These are phyloP conservation scores for Pristis pectinata DNA, from an alignment of 2,797 vertebrate species.

Conservation along the genomic window DNA sequence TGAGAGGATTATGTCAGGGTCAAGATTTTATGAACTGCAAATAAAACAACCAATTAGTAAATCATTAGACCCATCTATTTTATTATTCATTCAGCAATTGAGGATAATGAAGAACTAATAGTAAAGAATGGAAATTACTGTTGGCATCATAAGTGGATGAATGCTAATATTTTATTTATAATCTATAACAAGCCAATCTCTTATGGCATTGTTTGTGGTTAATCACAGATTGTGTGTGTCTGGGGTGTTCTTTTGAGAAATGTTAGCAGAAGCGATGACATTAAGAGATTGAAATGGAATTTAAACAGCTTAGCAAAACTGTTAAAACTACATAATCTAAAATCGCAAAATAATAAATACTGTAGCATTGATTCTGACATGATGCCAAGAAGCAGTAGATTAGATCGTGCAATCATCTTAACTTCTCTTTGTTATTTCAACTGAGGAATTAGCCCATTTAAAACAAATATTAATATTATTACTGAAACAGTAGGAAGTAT, in stretches of 20 bases:
- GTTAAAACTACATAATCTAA: not conserved
- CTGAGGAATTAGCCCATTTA: not conserved
- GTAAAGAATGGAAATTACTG: not conserved
- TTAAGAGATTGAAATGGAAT: not conserved
- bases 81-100: not conserved
- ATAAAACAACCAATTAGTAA: not conserved
- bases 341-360: not conserved
- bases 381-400: too few relatives aligned
- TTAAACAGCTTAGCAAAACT: not conserved
- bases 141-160: not conserved
- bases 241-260: not conserved
- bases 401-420: not conserved
- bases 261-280: not conserved
- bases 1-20: not conserved
- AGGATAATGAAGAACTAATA: not conserved
- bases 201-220: not conserved
- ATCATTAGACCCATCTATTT: not conserved
- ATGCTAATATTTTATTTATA: slow-evolving; percentile 27
- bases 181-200: not conserved
- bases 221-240: not conserved
- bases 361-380: not conserved
- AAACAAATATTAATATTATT: not conserved
- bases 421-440: not conserved
- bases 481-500: not conserved
- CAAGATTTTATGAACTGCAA: slow-evolving; percentile 7